Base-by-base conservation (phyloP, 2,113 vertebrate genomes). In the Peromyscus maniculatus region DNA sequence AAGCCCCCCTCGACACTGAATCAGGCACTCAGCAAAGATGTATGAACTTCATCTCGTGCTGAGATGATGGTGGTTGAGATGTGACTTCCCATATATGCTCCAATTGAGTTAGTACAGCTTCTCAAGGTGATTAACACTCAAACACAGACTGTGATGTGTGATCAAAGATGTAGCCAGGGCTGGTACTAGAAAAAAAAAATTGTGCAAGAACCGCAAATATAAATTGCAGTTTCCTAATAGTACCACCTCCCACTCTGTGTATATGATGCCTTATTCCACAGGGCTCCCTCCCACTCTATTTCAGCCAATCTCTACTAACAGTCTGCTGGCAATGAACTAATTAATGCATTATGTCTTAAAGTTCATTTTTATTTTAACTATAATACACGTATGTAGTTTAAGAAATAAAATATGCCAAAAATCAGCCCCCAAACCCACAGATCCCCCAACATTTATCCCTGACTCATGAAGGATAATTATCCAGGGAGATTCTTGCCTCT, bases 311-410 rank as follows among this genome's bases (percentile, higher is more conserved):
- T 96, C 92, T 91, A 62, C 52, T 96, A 67, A 91, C 46, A 92
- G 75, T 96, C 83, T 28, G 28, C 88, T 95, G 77, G 93, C 78
- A 69, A 17, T 16, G 17, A 19, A 90, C 92, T 92, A 92, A 89
- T 93, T 77, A 92, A 74, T 92, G 74, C 91, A 95, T 97, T 97
- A 97, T 64, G 84, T 64, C 90, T 93, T 86, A 80, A 92, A 88
- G 84, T 94, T 94, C 75, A 92, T 88, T 94, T 97, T 91, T 95
- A 95, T 94, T 95, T 96, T 94, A 86, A 96, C 95, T 91, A 96
- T 87, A 89, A 82, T 64, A 78, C 71, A 86, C 55, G 46, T 77
- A 95, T 62, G 49, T 91, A 72, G 43, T 92, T 96, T 94, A 89
- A 87, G 69, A 89, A 96, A 84, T 87, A 94, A 94, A 97, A 95